These are phyloP conservation scores for Eira barbara DNA, from an alignment of 2,113 vertebrate genomes.

Conservation along the genomic window DNA sequence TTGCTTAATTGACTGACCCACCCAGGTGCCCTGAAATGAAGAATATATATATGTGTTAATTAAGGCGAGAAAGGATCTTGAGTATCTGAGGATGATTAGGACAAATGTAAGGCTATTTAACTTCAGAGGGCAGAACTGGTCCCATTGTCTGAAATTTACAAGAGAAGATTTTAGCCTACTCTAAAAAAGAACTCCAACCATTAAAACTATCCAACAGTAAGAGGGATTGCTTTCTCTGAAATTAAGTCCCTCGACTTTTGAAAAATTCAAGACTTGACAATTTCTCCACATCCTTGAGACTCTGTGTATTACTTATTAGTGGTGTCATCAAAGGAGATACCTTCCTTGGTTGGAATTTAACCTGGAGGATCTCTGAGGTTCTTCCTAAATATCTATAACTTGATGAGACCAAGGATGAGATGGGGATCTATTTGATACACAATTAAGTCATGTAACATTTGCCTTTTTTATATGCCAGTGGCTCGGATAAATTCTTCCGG, in stretches of 20 bases:
- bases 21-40: background rate
- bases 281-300: no score
- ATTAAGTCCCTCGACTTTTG: background rate
- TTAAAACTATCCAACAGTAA: background rate
- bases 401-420: background rate
- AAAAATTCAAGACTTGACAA: background rate
- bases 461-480: conserved; percentile 66
- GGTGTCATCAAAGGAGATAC: background rate
- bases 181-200: background rate
- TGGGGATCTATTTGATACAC: background rate
- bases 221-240: background rate
- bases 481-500: conserved; percentile 81
- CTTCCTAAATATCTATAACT: background rate
- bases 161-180: background rate
- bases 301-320: background rate
- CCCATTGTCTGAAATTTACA: background rate
- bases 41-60: background rate
- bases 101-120: background rate
- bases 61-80: background rate
- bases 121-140: background rate
- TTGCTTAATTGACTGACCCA: background rate
- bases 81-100: background rate
- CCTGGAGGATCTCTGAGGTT: background rate
- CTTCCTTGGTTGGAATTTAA: background rate
- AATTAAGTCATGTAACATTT: background rate